A percentile compares a stretch with the other conserved stretches of the same genome.
Conservation (phyloP, 1,140 invertebrate genomes). For the Dendroctonus ponderosae region DNA sequence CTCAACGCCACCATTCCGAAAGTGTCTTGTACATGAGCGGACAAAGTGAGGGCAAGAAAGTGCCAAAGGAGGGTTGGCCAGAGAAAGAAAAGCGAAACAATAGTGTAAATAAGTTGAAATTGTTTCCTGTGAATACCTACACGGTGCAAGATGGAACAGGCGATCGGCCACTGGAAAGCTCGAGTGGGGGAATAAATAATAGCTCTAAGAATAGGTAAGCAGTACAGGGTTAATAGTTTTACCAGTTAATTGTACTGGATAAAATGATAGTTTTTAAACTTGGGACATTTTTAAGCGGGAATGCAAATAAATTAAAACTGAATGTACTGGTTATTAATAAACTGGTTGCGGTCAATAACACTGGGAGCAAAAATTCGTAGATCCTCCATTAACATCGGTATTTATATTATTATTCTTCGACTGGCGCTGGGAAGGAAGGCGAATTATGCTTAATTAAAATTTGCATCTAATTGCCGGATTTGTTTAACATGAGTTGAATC, state of each 20-base stretch:
- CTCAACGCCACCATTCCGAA: constrained; percentile 77
- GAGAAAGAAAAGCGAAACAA: constrained; percentile 50
- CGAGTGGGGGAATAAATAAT: constrained; percentile 16
- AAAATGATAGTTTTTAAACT: too few relatives aligned
- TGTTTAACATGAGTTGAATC: neutral
- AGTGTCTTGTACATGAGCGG: constrained; percentile 69
- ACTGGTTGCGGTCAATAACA: too few relatives aligned
- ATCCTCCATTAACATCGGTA: neutral
- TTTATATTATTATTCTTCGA: neutral
- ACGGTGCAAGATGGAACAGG: constrained; percentile 50
- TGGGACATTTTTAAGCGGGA: too few relatives aligned
- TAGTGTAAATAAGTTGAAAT: constrained; percentile 53
- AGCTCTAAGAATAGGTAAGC: constrained; percentile 40
- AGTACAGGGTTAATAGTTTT: too few relatives aligned
- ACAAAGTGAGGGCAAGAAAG: constrained; percentile 16
- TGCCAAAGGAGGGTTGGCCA: constrained; percentile 40
- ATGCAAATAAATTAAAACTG: too few relatives aligned
- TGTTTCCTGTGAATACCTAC: constrained; percentile 62
- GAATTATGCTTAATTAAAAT: neutral
- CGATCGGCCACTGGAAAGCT: neutral
- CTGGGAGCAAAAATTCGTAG: neutral
- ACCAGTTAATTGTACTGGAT: too few relatives aligned
- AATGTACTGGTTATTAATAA: too few relatives aligned
- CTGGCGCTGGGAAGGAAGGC: neutral
- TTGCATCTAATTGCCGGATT: neutral